phyloP scores from a whole-genome alignment of 2,113 vertebrate genomes.

The Falco punctatus region DNA sequence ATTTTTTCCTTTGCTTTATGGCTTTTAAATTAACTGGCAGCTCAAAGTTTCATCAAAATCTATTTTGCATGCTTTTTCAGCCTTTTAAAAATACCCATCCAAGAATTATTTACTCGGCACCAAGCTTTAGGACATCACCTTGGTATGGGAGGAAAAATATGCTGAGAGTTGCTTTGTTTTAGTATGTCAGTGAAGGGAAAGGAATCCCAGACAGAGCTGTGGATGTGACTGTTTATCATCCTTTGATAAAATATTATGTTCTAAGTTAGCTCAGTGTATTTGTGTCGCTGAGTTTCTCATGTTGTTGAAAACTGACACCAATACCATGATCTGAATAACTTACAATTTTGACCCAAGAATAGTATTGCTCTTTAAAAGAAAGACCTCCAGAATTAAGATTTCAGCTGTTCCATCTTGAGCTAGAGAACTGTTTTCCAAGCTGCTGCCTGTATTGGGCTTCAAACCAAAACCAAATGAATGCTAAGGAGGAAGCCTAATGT shows the following conservation, averaged over 20 bases:
- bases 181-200: neutral
- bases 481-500: neutral
- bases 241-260: neutral
- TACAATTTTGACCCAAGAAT: neutral
- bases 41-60: neutral
- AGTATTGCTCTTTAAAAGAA: neutral
- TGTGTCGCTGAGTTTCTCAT: neutral
- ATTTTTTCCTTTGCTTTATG: neutral
- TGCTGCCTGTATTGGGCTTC: neutral
- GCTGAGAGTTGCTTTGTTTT: neutral
- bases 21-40: neutral
- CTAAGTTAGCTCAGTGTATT: neutral
- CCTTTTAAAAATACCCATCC: neutral
- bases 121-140: neutral
- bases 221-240: neutral
- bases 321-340: neutral
- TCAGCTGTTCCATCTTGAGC: neutral
- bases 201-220: neutral
- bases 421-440: neutral
- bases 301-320: neutral
- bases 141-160: neutral
- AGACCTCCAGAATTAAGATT: neutral
- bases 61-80: slow-evolving; percentile 15
- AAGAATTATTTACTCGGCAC: neutral
- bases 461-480: neutral